Percentiles rank a stretch among this genome's conserved stretches.
phyloP scores from a whole-genome alignment of 1,140 invertebrate genomes.

The Semibalanus balanoides region DNA sequence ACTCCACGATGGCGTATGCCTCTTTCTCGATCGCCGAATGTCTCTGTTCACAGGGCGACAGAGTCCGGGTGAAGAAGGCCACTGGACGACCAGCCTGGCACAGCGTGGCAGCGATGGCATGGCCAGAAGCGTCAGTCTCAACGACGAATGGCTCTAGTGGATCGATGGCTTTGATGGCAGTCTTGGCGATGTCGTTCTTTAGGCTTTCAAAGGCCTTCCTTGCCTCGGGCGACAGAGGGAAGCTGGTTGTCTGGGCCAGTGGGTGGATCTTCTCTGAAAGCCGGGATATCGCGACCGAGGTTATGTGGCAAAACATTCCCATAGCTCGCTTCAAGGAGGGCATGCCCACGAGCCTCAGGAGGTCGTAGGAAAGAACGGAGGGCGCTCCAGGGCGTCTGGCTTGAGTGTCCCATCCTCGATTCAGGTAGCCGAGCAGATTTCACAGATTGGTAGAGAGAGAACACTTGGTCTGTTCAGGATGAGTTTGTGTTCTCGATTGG shows the following conservation, averaged over 20 bases:
- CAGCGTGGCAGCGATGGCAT: constrained; percentile 19
- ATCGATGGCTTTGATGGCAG: constrained; percentile 9
- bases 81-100: constrained; percentile 12
- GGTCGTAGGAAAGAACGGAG: constrained; percentile 12
- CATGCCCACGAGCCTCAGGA: constrained; percentile 9
- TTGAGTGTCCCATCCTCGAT: constrained; percentile 8
- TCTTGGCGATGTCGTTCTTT: constrained; percentile 11
- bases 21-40: constrained; percentile 20
- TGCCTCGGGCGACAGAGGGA: not conserved
- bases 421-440: constrained; percentile 12
- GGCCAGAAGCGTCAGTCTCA: constrained; percentile 17
- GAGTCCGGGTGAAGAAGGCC: constrained; percentile 17
- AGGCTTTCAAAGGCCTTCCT: constrained; percentile 5
- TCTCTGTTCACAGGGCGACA: not conserved
- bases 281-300: constrained; percentile 9
- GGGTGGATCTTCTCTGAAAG: constrained; percentile 7
- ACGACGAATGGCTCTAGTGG: not conserved
- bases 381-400: constrained; percentile 14
- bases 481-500: not conserved
- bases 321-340: constrained; percentile 7
- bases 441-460: not conserved
- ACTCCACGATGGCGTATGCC: constrained; percentile 18
- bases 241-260: not conserved
- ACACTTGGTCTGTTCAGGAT: constrained; percentile 9
- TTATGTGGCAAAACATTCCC: constrained; percentile 15